Conservation (phyloP, 2,113 vertebrate species). For the Trichechus manatus region DNA sequence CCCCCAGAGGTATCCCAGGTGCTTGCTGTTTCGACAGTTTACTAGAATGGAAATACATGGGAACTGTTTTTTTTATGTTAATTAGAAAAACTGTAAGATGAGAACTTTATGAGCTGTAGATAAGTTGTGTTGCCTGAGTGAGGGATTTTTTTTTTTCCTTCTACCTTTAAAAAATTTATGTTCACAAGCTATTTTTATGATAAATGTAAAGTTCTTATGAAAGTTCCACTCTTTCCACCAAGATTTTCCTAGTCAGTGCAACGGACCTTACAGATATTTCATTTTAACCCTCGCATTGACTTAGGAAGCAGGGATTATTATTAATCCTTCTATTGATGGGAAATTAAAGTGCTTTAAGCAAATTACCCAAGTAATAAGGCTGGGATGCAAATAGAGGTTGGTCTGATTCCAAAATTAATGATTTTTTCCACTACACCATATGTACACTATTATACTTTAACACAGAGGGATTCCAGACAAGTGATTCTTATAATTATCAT, state of each 20-base stretch:
- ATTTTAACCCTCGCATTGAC: not conserved
- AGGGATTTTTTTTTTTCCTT: not conserved
- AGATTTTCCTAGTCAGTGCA: not conserved
- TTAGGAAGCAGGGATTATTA: slow-evolving; percentile 40
- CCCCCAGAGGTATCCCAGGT: slow-evolving; percentile 63
- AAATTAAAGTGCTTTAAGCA: slow-evolving; percentile 38
- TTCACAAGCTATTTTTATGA: slow-evolving; percentile 15
- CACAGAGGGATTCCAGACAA: slow-evolving; percentile 52
- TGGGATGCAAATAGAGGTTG: slow-evolving; percentile 16
- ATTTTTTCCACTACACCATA: not conserved
- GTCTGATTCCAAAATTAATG: not conserved
- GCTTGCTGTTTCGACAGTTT: slow-evolving; percentile 65
- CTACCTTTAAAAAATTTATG: slow-evolving; percentile 3
- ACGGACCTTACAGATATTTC: not conserved
- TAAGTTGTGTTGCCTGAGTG: not conserved
- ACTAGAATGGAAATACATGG: slow-evolving; percentile 47
- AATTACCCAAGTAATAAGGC: slow-evolving; percentile 16
- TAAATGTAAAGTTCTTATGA: not conserved
- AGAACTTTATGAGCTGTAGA: slow-evolving; percentile 49
- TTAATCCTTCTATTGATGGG: not conserved
- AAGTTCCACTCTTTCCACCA: slow-evolving; percentile 24
- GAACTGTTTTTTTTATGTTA: not conserved
- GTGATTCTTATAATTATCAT: slow-evolving; percentile 33
- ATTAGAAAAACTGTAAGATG: slow-evolving; percentile 43
- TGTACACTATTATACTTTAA: not conserved